Evolutionary conservation across 2,113 vertebrate genomes (phyloP).

Genomic region (Brienomyrus brachyistius): DNA sequence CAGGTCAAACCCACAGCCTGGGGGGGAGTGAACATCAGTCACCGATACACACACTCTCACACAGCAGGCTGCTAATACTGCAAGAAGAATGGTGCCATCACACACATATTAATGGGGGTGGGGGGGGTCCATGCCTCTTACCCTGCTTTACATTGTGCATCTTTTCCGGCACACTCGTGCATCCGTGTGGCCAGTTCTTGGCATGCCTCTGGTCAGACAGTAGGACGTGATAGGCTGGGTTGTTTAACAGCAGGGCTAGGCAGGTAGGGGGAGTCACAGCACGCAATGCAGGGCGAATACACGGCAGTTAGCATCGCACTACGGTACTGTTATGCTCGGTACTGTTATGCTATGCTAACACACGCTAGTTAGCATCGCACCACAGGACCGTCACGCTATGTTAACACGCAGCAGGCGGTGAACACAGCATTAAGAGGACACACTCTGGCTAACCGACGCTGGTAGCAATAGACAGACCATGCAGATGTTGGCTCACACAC

Average conservation of each 20-base stretch:
- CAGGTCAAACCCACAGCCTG: conserved; percentile 70
- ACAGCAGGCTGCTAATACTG: background rate
- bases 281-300: conserved; percentile 41
- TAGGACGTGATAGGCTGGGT: conserved; percentile 85
- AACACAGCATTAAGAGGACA: conserved; percentile 38
- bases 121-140: conserved; percentile 49
- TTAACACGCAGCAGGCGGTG: conserved; percentile 36
- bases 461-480: background rate
- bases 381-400: conserved; percentile 13
- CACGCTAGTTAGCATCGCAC: conserved; percentile 26
- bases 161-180: conserved; percentile 65
- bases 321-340: background rate
- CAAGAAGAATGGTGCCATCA: background rate
- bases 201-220: conserved; percentile 78
- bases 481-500: background rate
- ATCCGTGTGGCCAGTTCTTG: conserved; percentile 51
- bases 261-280: conserved; percentile 51
- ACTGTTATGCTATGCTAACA: conserved; percentile 17
- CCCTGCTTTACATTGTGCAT: conserved; percentile 67
- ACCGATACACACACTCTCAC: background rate
- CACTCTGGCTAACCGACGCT: background rate
- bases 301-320: conserved; percentile 30
- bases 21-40: background rate
- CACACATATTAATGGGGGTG: background rate
- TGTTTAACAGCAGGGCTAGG: conserved; percentile 87